Evolutionary conservation across 2,888 invertebrate genomes (phyloP), one percentile per base, ranked within the genome.

Genomic region (Eupithecia subfuscata): DNA sequence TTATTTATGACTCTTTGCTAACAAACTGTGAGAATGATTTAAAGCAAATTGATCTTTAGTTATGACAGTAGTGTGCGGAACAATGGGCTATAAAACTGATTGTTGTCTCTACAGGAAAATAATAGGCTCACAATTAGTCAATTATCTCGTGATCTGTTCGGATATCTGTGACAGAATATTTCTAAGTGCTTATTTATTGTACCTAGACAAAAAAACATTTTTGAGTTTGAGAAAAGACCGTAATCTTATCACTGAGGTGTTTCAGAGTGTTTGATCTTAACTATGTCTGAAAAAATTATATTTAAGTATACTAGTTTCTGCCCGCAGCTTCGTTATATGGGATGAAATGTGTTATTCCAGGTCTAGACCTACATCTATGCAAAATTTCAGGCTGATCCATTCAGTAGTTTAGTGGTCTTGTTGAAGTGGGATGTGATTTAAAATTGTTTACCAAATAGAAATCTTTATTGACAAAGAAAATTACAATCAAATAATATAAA

Each of bases 11-110:
- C 4, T 22, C 22, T 56, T 12, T 56, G 56, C 22, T 60, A 6
- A 25, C 14, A 25, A 60, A 60, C 56, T 60, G 12, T 60, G 14
- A 60, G 22, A 60, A 60, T 56, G 22, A 56, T 60, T 12, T 72
- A 82, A 80, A 82, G 82, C 79, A 70, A 76, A 69, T 68, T 48
- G 67, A 74, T 77, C 67, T 43, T 14, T 25, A 60, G 22, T 25
- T 73, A 75, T 69, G 65, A 77, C 72, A 43, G 71, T 71, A 74
- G 65, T 71, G 74, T 75, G 74, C 71, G 77, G 72, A 56, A 74
- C 88, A 88, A 89, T 89, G 81, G 85, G 65, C 82, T 81, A 85
- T 88, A 85, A 88, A 85, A 82, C 78, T 84, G 87, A 88, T 86
- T 85, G 81, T 76, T 71, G 76, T 73, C 78, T 79, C 69, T 76